Base-by-base conservation (phyloP, 2,888 invertebrate genomes). In the Imbricaverruca yamaguchii region DNA sequence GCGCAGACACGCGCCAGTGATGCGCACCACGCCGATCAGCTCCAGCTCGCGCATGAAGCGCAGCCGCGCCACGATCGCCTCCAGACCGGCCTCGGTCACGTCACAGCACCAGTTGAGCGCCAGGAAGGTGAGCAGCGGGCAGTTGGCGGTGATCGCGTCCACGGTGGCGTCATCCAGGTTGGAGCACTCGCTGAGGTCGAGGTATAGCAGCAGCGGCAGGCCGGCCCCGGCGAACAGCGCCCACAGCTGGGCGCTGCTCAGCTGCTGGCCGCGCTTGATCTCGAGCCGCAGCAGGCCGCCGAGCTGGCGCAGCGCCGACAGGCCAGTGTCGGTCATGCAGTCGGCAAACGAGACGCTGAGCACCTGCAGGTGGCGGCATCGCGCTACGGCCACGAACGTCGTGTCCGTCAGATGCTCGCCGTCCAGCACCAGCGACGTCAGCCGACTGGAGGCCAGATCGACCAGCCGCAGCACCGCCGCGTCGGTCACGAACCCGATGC, bases 31-130 rank as follows among this genome's bases (percentile, higher is more conserved):
- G n/a, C 83, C 83, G 12, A 83, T 81, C 25, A 83, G 74, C 65
- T 82, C 82, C 21, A 83, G 65, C 15, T 81, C 81, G 69, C 81
- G 81, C 56, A 83, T n/a, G 9, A 56, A 77, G 18, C 80, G 80
- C 78, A 83, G 83, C 13, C 65, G 65, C 77, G 63, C 63, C 4
- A 83, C 82, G 53, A 84, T 80, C 57, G 81, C 61, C 65, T 80
- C 81, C 1, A 84, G 67, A 3, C 84, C 84, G 55, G n/a, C 74
- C 55, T 84, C 84, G 15, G 84, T 83, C n/a, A 84, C 80, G 10
- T 84, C 83, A 82, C 83, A 83, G 79, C 84, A 84, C 84, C 84
- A 84, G 65, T 81, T 82, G 53, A 84, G 81, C 63, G 81, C 83
- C 55, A 84, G 77, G 23, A 80, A 78, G 21, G 81, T 61, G 55